phyloP scores from a whole-genome alignment of 2,797 vertebrate genomes.

The Rhyacichthys aspro region DNA sequence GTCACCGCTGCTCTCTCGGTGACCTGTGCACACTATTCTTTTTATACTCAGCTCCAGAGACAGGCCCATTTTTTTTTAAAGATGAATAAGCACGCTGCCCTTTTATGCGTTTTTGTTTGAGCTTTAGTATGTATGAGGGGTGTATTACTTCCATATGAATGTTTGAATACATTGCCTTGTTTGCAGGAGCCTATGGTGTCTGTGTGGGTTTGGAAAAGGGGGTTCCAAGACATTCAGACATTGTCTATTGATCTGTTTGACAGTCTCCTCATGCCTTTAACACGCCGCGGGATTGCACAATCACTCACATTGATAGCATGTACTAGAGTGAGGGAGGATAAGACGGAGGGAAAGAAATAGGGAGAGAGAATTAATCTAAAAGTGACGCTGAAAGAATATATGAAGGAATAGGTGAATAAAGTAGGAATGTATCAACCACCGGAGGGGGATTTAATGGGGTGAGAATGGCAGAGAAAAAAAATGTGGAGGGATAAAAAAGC shows the following conservation, averaged over 20 bases:
- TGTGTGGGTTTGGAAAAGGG: constrained; percentile 13
- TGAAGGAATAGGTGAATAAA: constrained; percentile 50
- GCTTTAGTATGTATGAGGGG: constrained; percentile 1
- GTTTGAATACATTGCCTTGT: constrained; percentile 6
- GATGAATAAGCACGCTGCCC: neutral
- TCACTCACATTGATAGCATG: constrained; percentile 73
- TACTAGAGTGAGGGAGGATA: constrained; percentile 24
- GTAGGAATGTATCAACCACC: constrained; percentile 29
- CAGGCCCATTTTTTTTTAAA: neutral
- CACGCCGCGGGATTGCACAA: constrained; percentile 69
- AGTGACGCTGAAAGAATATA: constrained; percentile 31
- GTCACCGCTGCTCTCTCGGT: constrained; percentile 25
- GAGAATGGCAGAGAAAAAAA: constrained; percentile 21
- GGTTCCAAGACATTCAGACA: constrained; percentile 55
- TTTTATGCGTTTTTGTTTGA: neutral
- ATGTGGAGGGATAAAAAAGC: constrained; percentile 20
- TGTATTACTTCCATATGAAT: neutral
- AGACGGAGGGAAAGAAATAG: constrained; percentile 6
- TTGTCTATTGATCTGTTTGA: constrained; percentile 75
- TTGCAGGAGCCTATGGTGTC: neutral
- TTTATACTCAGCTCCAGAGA: neutral
- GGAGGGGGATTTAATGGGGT: constrained; percentile 32
- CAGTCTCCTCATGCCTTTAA: constrained; percentile 76
- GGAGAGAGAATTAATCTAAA: constrained; percentile 26
- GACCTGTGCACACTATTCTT: constrained; percentile 15